Percentiles rank a stretch among this genome's conserved stretches.
These are phyloP conservation scores for Podarcis lilfordi DNA, from an alignment of 2,797 vertebrate genomes.

Conservation along the genomic window DNA sequence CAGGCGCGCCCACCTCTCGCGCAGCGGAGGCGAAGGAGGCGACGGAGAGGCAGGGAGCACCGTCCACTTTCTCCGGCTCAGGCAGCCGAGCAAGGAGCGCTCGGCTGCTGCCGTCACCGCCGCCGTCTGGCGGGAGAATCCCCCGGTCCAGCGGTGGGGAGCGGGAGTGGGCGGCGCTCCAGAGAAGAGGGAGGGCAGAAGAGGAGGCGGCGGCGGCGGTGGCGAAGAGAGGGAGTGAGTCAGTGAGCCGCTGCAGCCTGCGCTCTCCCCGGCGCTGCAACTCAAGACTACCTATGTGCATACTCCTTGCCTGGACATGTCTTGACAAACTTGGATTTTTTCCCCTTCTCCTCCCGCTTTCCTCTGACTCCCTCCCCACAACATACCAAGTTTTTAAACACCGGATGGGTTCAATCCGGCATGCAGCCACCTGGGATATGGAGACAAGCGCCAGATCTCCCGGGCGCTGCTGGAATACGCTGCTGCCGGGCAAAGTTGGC, in stretches of 20 bases:
- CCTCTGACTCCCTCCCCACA: neutral
- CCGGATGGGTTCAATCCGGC: conserved; percentile 54
- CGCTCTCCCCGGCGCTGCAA: conserved; percentile 61
- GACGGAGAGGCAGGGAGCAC: neutral
- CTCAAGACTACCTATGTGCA: conserved; percentile 52
- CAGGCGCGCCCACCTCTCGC: neutral
- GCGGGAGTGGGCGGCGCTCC: conserved; percentile 59
- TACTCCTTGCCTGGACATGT: conserved; percentile 75
- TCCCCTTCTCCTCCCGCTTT: rapidly evolving
- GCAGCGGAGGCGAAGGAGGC: neutral
- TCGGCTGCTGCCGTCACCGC: conserved; percentile 22
- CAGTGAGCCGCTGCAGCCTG: conserved; percentile 41
- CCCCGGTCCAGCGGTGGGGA: conserved; percentile 5
- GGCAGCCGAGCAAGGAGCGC: neutral
- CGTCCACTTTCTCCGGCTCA: neutral
- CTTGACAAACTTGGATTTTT: conserved; percentile 73
- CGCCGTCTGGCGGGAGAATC: conserved; percentile 32
- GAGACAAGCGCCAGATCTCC: conserved; percentile 44
- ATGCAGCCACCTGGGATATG: conserved; percentile 62
- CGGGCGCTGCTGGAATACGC: conserved; percentile 52
- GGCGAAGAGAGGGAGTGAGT: conserved; percentile 59
- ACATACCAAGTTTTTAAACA: neutral
- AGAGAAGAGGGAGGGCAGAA: conserved; percentile 51
- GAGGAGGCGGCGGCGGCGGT: conserved; percentile 67
- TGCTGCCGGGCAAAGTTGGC: conserved; percentile 62